These are phyloP conservation scores for Amphimallon solstitiale DNA, from an alignment of 2,888 invertebrate species.

Conservation along the genomic window DNA sequence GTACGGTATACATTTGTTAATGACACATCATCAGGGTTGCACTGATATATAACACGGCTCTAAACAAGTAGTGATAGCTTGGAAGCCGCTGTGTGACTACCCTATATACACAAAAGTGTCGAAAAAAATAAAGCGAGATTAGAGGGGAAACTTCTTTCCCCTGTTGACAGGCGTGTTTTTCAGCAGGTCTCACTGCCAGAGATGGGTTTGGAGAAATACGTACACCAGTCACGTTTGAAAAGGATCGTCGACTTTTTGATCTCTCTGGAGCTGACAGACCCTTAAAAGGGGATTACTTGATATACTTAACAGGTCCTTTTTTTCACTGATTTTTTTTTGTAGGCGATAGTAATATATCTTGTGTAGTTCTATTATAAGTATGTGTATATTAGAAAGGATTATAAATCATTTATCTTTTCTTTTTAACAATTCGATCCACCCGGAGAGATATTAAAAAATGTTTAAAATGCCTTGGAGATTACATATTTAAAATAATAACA, in stretches of 20 bases:
- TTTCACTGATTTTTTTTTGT: neutral
- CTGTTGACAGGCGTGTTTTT: slow-evolving; percentile 15
- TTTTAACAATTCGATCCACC: too few relatives aligned
- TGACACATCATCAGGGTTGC: slow-evolving; percentile 27
- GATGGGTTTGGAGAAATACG: slow-evolving; percentile 14
- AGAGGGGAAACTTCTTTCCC: slow-evolving; percentile 26
- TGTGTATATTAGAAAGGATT: too few relatives aligned
- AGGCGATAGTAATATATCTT: too few relatives aligned
- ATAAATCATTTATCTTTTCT: too few relatives aligned
- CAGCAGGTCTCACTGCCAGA: neutral
- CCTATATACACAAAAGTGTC: slow-evolving; percentile 14
- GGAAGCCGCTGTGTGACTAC: slow-evolving; percentile 3
- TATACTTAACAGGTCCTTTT: slow-evolving; percentile 9
- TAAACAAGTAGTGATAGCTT: slow-evolving; percentile 8
- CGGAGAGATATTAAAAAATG: too few relatives aligned
- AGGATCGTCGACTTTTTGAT: slow-evolving; percentile 25
- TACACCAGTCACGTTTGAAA: slow-evolving; percentile 11
- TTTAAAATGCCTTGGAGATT: too few relatives aligned
- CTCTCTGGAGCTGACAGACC: slow-evolving; percentile 20
- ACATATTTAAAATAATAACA: too few relatives aligned
- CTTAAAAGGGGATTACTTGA: slow-evolving; percentile 10
- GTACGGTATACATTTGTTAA: slow-evolving; percentile 22
- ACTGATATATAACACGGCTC: slow-evolving; percentile 22
- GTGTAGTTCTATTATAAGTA: too few relatives aligned
- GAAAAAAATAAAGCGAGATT: slow-evolving; percentile 15